These are phyloP conservation scores for Drosophila sturtevanti DNA, from an alignment of 1,140 invertebrate species.

Conservation along the genomic window DNA sequence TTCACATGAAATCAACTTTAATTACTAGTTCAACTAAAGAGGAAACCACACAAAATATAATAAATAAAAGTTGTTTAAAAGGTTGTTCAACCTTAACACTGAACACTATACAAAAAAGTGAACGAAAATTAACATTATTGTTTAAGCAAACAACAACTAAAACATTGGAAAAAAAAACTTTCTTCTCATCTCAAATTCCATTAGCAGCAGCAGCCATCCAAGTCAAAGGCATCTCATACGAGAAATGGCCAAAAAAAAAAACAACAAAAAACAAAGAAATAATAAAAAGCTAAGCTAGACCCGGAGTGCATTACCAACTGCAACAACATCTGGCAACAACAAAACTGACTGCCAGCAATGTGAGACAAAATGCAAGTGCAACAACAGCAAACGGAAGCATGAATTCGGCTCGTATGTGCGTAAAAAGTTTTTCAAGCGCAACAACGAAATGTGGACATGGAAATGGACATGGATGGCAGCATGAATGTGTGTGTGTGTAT, in stretches of 20 bases:
- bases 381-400: constrained; percentile 56
- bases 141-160: not conserved
- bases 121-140: constrained; percentile 10
- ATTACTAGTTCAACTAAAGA: constrained; percentile 30
- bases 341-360: not conserved
- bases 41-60: constrained; percentile 30
- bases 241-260: constrained; percentile 12
- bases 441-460: constrained; percentile 41
- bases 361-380: constrained; percentile 27
- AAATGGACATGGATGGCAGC: constrained; percentile 1
- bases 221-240: constrained; percentile 33
- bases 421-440: constrained; percentile 63
- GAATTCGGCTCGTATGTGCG: constrained; percentile 37
- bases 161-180: constrained; percentile 15
- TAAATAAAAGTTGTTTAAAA: constrained; percentile 42
- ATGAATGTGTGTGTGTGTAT: constrained; percentile 8
- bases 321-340: not conserved
- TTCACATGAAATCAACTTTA: constrained; percentile 30
- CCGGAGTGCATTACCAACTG: constrained; percentile 9
- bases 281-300: constrained; percentile 23
- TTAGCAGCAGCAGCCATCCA: constrained; percentile 33
- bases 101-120: not conserved
- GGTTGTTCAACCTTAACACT: constrained; percentile 63
- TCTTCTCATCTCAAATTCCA: constrained; percentile 47
- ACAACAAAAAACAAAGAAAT: too few relatives aligned